A percentile compares a stretch with the other conserved stretches of the same genome.
These are phyloP conservation scores for Propithecus perrieri DNA, from an alignment of 2,797 vertebrate species.

Conservation along the genomic window DNA sequence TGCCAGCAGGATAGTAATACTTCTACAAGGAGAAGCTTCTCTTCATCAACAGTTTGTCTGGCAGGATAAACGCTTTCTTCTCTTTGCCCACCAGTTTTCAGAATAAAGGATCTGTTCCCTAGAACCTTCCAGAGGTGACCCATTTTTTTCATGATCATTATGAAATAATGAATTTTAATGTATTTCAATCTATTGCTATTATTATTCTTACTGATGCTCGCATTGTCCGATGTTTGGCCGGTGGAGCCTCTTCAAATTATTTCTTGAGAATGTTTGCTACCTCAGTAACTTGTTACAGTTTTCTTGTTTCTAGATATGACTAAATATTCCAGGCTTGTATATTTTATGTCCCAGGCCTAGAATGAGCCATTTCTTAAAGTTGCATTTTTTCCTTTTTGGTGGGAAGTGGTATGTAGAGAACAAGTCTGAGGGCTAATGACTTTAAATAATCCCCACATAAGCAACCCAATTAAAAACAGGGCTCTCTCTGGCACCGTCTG, in stretches of 20 bases:
- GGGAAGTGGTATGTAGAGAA: background rate
- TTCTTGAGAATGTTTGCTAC: background rate
- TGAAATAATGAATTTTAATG: background rate
- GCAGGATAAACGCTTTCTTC: background rate
- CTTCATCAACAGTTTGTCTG: background rate
- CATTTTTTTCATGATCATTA: background rate
- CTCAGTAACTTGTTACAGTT: background rate
- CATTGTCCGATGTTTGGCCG: background rate
- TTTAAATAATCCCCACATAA: background rate
- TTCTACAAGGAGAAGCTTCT: background rate
- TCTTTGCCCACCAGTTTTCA: background rate
- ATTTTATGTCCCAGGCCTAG: background rate
- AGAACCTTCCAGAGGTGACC: background rate
- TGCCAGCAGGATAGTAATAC: background rate
- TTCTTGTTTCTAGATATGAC: background rate
- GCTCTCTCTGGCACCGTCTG: background rate
- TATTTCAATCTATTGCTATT: background rate
- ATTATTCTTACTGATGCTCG: background rate
- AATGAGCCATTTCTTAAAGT: background rate
- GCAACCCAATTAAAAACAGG: background rate
- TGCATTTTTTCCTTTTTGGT: background rate
- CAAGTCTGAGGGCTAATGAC: background rate
- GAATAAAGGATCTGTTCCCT: background rate
- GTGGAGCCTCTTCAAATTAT: background rate
- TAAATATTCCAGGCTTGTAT: background rate